Base-by-base conservation (phyloP, 2,113 vertebrate species). In the Rattus norvegicus region DNA sequence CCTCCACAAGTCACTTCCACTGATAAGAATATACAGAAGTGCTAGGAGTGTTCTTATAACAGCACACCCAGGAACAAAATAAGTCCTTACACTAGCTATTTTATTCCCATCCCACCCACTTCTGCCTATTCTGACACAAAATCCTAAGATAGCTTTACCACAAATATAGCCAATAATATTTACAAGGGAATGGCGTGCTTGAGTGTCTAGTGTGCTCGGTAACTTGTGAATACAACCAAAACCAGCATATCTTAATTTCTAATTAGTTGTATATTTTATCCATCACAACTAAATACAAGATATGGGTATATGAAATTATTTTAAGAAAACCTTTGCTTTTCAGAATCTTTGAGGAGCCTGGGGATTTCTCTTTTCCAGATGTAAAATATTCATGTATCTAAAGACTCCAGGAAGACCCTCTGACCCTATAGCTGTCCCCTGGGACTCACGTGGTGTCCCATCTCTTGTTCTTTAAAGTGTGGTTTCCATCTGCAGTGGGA, bases 121-220 rank as follows among this genome's bases (percentile, higher is more conserved):
- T 11, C 16, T 65, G 22, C 16, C 16, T 13, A 43, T 73, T 56
- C 10, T 8, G 56, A 3, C 28, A 16, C 4, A 63, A 87, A 43
- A 65, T 17, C 33, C 69, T 33, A 39, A 30, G 8, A 22, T 1
- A 10, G 24, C 11, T 2, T 9, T 22, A n/a, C 30, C 7, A 30
- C 47, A 33, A 16, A n/a, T 12, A 22, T 75, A n/a, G 24, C 33
- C 36, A 9, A 11, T 4, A 16, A 28, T 33, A 33, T 22, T 24
- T 10, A 2, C 43, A 16, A 7, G 22, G 17, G 19, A 33, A 43
- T 61, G 14, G 12, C 5, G 16, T 19, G 7, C 84, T 36, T n/a
- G 24, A 63, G 3, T 19, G 19, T 17, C 54, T 22, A 1, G 0
- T 19, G 3, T 17, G 4, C 84, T 73, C 26, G 13, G 2, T 28